Evolutionary conservation across 1,140 invertebrate genomes (phyloP).

Genomic region (Drosophila lacteicornis): DNA sequence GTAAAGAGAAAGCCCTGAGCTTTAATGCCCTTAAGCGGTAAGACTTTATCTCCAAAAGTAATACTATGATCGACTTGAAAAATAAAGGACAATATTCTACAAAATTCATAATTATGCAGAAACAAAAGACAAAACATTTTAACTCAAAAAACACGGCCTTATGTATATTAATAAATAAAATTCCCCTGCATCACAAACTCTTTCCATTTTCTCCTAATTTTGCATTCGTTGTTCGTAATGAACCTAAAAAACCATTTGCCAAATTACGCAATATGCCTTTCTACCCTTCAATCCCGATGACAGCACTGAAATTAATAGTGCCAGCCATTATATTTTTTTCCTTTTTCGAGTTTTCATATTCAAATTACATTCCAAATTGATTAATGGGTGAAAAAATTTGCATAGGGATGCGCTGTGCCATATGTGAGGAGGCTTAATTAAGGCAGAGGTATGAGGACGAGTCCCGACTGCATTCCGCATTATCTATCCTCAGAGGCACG

Average conservation of each 20-base stretch:
- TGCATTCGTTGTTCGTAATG: not conserved
- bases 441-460: conserved; percentile 12
- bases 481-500: conserved; percentile 15
- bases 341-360: conserved; percentile 34
- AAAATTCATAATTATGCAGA: no score
- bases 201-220: not conserved
- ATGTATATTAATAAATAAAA: not conserved
- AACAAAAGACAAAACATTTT: no score
- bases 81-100: no score
- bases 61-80: no score
- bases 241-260: conserved; percentile 19
- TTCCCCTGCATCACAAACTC: not conserved
- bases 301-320: conserved; percentile 43
- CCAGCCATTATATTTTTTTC: conserved; percentile 17
- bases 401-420: conserved; percentile 67
- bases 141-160: no score
- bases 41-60: no score
- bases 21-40: no score
- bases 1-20: no score
- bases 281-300: conserved; percentile 26
- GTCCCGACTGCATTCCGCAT: conserved; percentile 1
- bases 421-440: conserved; percentile 70
- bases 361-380: conserved; percentile 64
- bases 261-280: conserved; percentile 12
- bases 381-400: conserved; percentile 70